These are phyloP conservation scores for Nerophis ophidion DNA, from an alignment of 2,113 vertebrate genomes.

Conservation along the genomic window DNA sequence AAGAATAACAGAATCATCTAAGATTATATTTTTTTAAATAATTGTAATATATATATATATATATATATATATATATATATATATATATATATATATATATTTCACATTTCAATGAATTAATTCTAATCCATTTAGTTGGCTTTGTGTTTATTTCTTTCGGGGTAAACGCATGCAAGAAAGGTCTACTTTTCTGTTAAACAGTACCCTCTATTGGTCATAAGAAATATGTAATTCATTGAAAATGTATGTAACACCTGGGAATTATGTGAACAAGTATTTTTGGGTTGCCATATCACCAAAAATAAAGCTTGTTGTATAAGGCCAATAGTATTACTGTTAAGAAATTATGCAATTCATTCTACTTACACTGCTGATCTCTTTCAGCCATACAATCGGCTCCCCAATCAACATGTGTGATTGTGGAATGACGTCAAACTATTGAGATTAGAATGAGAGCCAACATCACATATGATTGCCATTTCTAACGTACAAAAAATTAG, in stretches of 20 bases:
- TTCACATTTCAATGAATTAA: not conserved
- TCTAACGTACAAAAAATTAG: not conserved
- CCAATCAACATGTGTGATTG: slow-evolving; percentile 61
- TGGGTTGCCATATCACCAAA: too few species aligned
- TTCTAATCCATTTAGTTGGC: not conserved
- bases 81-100: too few species aligned
- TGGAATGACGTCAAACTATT: slow-evolving; percentile 10
- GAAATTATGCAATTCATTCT: not conserved
- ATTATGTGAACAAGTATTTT: not conserved
- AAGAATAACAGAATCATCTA: too few species aligned
- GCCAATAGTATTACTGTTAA: not conserved
- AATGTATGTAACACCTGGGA: too few species aligned
- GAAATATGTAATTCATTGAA: not conserved
- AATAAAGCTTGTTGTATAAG: not conserved
- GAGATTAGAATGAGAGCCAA: not conserved
- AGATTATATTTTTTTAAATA: too few species aligned
- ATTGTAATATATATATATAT: not conserved
- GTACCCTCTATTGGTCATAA: slow-evolving; percentile 13
- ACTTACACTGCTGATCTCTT: slow-evolving; percentile 46
- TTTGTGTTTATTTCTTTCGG: too few species aligned
- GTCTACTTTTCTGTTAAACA: slow-evolving; percentile 3
- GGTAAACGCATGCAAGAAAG: too few species aligned
- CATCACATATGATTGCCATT: not conserved
- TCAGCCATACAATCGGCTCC: slow-evolving; percentile 54
- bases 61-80: too few species aligned